These are phyloP conservation scores for Carpatolechia fugitivella DNA, from an alignment of 2,888 invertebrate genomes.

Conservation along the genomic window DNA sequence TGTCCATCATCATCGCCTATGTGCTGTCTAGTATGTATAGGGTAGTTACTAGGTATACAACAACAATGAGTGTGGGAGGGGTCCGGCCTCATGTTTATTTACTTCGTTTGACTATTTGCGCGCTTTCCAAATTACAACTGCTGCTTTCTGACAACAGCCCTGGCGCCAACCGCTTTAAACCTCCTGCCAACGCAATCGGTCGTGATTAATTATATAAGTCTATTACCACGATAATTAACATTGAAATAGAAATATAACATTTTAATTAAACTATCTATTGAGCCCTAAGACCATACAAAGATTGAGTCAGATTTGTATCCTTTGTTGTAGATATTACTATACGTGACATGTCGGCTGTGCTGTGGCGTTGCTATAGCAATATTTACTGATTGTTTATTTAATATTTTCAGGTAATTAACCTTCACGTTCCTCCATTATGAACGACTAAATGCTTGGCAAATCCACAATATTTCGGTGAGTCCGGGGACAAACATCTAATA, in stretches of 20 bases:
- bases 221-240: constrained; percentile 16
- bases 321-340: too few relatives aligned
- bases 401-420: constrained; percentile 76
- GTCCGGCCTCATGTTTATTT: too few relatives aligned
- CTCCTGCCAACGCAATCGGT: constrained; percentile 36
- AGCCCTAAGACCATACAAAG: too few relatives aligned
- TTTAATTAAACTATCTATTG: too few relatives aligned
- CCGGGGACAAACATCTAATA: constrained; percentile 57
- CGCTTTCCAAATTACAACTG: constrained; percentile 42
- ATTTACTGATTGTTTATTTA: constrained; percentile 64
- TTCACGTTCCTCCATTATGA: constrained; percentile 69
- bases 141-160: constrained; percentile 43
- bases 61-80: too few relatives aligned
- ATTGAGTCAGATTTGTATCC: too few relatives aligned
- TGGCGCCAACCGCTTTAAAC: constrained; percentile 43
- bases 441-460: constrained; percentile 67
- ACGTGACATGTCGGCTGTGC: too few relatives aligned
- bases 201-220: constrained; percentile 18
- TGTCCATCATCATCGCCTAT: too few relatives aligned
- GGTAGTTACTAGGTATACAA: too few relatives aligned
- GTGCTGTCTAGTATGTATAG: too few relatives aligned
- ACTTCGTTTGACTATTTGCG: constrained; percentile 9
- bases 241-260: neutral
- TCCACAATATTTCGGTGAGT: constrained; percentile 67
- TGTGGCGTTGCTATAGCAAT: constrained; percentile 18